Evolutionary conservation across 2,113 vertebrate genomes (phyloP).

Genomic region (Pitta sordida): DNA sequence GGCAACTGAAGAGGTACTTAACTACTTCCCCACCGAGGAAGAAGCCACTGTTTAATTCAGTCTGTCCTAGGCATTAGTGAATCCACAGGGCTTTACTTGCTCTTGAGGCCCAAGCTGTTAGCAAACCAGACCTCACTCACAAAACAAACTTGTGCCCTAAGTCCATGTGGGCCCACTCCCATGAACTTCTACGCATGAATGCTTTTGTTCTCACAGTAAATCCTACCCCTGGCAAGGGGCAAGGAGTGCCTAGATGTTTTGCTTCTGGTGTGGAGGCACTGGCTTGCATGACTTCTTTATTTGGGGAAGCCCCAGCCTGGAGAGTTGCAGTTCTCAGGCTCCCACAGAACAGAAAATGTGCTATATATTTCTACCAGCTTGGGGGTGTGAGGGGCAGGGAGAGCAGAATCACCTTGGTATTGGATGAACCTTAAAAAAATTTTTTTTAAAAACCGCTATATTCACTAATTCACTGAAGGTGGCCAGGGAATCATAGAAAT

Average conservation of each 20-base stretch:
- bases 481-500: slow-evolving; percentile 18
- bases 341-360: background rate
- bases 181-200: accelerated
- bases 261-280: background rate
- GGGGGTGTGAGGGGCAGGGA: background rate
- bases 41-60: accelerated
- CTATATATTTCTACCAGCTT: background rate
- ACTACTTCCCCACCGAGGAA: background rate
- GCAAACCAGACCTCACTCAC: background rate
- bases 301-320: background rate
- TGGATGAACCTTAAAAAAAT: background rate
- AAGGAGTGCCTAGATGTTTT: background rate
- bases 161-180: background rate
- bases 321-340: background rate
- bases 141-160: background rate
- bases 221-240: background rate
- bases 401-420: background rate
- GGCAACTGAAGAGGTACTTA: background rate
- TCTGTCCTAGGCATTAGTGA: background rate
- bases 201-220: background rate
- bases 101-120: background rate
- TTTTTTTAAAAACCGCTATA: background rate
- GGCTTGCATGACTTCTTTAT: background rate
- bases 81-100: background rate
- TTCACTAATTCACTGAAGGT: background rate